Conservation (phyloP, 2,797 vertebrate genomes). For the Hoplostethus mediterraneus region DNA sequence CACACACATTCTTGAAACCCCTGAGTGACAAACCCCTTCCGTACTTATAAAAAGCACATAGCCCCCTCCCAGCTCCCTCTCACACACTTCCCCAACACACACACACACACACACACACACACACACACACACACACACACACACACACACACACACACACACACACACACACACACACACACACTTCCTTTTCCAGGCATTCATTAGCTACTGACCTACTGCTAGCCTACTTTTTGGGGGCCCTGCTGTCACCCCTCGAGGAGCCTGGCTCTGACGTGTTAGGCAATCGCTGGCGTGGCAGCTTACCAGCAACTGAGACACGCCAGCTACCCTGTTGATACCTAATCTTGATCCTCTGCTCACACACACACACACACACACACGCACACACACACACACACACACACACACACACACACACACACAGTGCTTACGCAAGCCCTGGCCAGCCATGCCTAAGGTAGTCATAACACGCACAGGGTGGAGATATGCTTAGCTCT, state of each 20-base stretch:
- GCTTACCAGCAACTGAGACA: constrained; percentile 63
- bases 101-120: neutral
- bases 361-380: constrained; percentile 24
- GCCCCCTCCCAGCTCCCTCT: neutral
- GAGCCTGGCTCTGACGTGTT: constrained; percentile 50
- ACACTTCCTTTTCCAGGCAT: constrained; percentile 19
- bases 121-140: too few relatives aligned
- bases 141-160: constrained; percentile 6
- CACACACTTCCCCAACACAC: neutral
- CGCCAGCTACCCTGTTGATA: constrained; percentile 69
- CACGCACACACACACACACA: constrained; percentile 19
- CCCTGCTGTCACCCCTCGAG: constrained; percentile 31
- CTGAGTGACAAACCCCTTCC: too few relatives aligned
- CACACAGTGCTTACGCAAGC: constrained; percentile 70
- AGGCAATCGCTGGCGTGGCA: constrained; percentile 65
- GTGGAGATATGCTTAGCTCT: constrained; percentile 71
- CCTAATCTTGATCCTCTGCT: constrained; percentile 64
- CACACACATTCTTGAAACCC: too few relatives aligned
- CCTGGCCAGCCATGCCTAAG: constrained; percentile 62
- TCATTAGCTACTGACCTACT: constrained; percentile 20
- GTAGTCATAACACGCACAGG: constrained; percentile 76
- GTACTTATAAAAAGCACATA: too few relatives aligned
- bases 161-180: constrained; percentile 1
- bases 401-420: constrained; percentile 23
- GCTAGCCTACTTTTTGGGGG: constrained; percentile 34